These are phyloP conservation scores for Sebastes vulpes DNA, from an alignment of 2,797 vertebrate species.

Conservation along the genomic window DNA sequence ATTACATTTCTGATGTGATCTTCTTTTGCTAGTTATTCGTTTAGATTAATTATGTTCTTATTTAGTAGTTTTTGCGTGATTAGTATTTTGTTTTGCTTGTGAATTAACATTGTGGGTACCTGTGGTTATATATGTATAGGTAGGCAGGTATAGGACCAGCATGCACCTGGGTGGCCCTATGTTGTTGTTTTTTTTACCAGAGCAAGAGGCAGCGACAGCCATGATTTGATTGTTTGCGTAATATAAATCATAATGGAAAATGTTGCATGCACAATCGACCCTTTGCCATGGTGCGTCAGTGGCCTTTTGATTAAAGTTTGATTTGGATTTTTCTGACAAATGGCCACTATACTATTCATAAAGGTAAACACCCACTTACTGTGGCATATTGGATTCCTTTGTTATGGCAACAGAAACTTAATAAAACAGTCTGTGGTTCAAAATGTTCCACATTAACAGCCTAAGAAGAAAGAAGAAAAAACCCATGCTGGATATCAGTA, in stretches of 20 bases:
- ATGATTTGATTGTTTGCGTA: not conserved
- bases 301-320: not conserved
- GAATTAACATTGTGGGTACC: not conserved
- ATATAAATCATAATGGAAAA: not conserved
- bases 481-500: not conserved
- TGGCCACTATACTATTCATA: not conserved
- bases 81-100: no score
- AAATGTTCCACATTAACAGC: not conserved
- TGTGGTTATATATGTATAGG: not conserved
- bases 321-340: not conserved
- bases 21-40: no score
- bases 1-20: no score
- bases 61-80: no score
- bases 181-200: not conserved
- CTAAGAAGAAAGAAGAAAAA: not conserved
- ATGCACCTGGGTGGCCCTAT: not conserved
- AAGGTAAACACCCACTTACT: not conserved
- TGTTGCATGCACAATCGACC: not conserved
- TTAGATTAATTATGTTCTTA: no score
- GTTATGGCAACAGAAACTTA: conserved; percentile 34
- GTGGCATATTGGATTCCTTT: not conserved
- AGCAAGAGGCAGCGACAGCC: no score
- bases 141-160: not conserved
- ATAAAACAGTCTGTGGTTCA: not conserved
- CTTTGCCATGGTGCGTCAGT: not conserved